Evolutionary conservation across 2,113 vertebrate species (phyloP).

Genomic region (Campylorhamphus procurvoides): DNA sequence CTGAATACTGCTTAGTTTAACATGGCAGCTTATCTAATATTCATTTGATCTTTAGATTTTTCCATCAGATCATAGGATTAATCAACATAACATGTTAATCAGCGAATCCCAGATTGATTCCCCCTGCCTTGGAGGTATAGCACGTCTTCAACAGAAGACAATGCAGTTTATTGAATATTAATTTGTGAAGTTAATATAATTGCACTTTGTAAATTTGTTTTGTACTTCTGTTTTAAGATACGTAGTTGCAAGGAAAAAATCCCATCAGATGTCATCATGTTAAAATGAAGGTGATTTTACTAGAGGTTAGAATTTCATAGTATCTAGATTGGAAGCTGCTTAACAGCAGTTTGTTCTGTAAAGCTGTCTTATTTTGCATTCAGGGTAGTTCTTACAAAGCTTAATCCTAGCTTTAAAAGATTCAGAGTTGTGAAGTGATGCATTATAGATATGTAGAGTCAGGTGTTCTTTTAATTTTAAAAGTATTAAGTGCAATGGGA

Average conservation of each 20-base stretch:
- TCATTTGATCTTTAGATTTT: constrained; percentile 47
- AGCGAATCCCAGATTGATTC: constrained; percentile 28
- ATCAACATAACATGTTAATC: constrained; percentile 64
- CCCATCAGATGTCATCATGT: neutral
- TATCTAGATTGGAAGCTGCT: neutral
- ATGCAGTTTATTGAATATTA: constrained; percentile 37
- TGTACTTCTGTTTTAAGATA: neutral
- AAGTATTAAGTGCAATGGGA: neutral
- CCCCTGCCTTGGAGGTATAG: neutral
- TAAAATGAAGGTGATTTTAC: constrained; percentile 15
- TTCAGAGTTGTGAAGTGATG: constrained; percentile 23
- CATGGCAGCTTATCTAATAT: constrained; percentile 55
- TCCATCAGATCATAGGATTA: constrained; percentile 62
- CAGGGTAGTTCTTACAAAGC: constrained; percentile 25
- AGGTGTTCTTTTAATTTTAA: constrained; percentile 52
- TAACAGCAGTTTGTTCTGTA: constrained; percentile 28
- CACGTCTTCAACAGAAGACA: constrained; percentile 21
- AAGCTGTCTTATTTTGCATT: constrained; percentile 39
- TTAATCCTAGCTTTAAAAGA: constrained; percentile 59
- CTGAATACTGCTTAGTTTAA: constrained; percentile 37
- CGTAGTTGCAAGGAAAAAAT: neutral
- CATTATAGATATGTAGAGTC: constrained; percentile 31
- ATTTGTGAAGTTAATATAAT: constrained; percentile 48
- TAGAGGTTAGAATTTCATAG: constrained; percentile 5
- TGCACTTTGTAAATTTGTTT: constrained; percentile 37